Percentiles rank a stretch among this genome's conserved stretches.
Conservation (phyloP, 2,888 invertebrate species). For the Punctoribates punctum region DNA sequence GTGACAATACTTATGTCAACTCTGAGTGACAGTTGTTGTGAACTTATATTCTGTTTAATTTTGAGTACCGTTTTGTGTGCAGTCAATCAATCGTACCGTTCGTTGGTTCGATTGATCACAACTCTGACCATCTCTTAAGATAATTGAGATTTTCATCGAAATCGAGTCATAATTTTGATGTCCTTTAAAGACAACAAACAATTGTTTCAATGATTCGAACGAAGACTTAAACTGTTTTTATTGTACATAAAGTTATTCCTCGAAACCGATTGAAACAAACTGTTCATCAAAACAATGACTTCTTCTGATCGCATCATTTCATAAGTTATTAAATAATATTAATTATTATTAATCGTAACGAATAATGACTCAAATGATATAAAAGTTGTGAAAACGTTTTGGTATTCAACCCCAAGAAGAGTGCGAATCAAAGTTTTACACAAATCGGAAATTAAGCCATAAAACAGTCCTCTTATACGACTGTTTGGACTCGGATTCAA, state of each 20-base stretch:
- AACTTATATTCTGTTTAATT: not conserved
- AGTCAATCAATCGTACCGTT: not conserved
- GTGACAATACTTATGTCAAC: not conserved
- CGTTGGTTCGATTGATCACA: not conserved
- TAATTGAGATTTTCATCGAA: not conserved
- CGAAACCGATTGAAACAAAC: too few relatives aligned
- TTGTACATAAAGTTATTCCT: too few relatives aligned
- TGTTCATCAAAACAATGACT: too few relatives aligned
- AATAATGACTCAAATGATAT: not conserved
- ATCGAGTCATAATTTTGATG: slow-evolving; percentile 16
- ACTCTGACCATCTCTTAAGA: not conserved
- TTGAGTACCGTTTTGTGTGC: not conserved
- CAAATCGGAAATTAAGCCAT: not conserved
- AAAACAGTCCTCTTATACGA: not conserved
- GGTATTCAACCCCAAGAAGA: not conserved
- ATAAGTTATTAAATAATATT: too few relatives aligned
- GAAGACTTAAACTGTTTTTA: not conserved
- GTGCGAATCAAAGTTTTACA: slow-evolving; percentile 33
- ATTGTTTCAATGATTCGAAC: not conserved
- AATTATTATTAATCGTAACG: not conserved
- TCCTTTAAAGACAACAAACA: not conserved
- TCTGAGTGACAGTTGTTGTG: slow-evolving; percentile 8
- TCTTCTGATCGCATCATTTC: too few relatives aligned
- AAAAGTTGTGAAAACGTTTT: not conserved
- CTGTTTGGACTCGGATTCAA: slow-evolving; percentile 21